phyloP scores from a whole-genome alignment of 2,797 vertebrate species.

The Halcyon badia region DNA sequence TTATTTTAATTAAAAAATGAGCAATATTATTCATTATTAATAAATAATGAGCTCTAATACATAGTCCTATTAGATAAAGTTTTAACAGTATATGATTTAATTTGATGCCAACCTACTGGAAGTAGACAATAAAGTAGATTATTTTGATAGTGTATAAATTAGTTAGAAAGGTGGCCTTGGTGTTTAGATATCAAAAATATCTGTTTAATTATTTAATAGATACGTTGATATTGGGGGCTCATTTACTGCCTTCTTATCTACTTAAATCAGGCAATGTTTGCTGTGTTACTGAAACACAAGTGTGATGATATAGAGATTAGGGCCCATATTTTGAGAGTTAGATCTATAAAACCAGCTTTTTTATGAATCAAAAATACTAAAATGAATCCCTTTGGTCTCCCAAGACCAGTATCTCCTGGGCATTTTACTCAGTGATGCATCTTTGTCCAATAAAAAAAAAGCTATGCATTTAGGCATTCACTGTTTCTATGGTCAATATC shows the following conservation, averaged over 20 bases:
- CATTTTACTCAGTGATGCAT: not conserved
- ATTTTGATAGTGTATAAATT: not conserved
- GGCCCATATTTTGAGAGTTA: not conserved
- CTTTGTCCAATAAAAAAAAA: not conserved
- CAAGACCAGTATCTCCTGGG: not conserved
- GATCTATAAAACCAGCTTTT: not conserved
- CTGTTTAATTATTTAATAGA: not conserved
- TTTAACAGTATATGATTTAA: not conserved
- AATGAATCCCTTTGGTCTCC: not conserved
- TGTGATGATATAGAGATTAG: not conserved
- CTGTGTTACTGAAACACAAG: not conserved
- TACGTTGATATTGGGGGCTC: not conserved
- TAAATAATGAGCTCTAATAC: not conserved
- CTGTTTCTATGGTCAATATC: not conserved
- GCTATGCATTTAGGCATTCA: not conserved
- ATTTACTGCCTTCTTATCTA: not conserved
- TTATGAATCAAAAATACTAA: not conserved
- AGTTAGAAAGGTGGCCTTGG: not conserved
- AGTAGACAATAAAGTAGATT: not conserved
- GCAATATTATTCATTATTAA: not conserved
- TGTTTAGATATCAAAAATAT: not conserved
- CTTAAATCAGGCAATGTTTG: not conserved
- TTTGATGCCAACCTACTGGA: not conserved
- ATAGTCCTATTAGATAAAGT: not conserved
- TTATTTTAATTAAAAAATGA: not conserved